These are phyloP conservation scores for Slavum lentiscoides DNA, from an alignment of 2,888 invertebrate genomes.

Conservation along the genomic window DNA sequence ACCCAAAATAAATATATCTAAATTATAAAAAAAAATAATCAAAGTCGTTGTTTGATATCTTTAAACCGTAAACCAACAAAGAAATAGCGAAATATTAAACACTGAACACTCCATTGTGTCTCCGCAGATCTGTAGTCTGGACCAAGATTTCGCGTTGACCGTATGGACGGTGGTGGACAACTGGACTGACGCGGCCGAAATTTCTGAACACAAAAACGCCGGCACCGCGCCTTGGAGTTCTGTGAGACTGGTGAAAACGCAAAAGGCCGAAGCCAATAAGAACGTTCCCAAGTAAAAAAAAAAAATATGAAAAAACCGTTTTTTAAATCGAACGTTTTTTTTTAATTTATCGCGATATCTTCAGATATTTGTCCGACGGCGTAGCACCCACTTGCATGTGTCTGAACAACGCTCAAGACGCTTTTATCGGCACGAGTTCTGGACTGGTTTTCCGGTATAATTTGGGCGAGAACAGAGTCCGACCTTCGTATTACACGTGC, in stretches of 20 bases:
- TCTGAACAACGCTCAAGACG: slow-evolving; percentile 27
- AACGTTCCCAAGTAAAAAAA: slow-evolving; percentile 20
- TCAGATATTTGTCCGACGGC: slow-evolving; percentile 12
- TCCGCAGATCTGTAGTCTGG: slow-evolving; percentile 60
- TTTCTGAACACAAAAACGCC: not conserved
- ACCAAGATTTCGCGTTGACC: slow-evolving; percentile 61
- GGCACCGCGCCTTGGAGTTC: slow-evolving; percentile 41
- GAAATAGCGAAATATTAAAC: too few relatives aligned
- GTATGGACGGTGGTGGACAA: slow-evolving; percentile 61
- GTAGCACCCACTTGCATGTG: slow-evolving; percentile 21
- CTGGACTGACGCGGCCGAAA: not conserved
- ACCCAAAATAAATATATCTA: too few relatives aligned
- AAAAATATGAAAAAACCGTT: too few relatives aligned
- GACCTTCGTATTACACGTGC: slow-evolving; percentile 8
- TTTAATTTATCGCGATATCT: not conserved
- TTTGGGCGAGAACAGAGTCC: slow-evolving; percentile 25
- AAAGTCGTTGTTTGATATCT: too few relatives aligned
- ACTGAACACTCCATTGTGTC: too few relatives aligned
- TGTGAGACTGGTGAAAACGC: slow-evolving; percentile 21
- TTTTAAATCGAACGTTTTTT: too few relatives aligned
- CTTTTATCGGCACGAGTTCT: slow-evolving; percentile 27
- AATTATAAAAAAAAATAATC: too few relatives aligned
- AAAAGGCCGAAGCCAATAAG: not conserved
- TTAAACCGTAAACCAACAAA: too few relatives aligned
- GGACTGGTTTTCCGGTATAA: slow-evolving; percentile 25